phyloP scores from a whole-genome alignment of 2,797 vertebrate genomes.

The Tympanoctomys barrerae region DNA sequence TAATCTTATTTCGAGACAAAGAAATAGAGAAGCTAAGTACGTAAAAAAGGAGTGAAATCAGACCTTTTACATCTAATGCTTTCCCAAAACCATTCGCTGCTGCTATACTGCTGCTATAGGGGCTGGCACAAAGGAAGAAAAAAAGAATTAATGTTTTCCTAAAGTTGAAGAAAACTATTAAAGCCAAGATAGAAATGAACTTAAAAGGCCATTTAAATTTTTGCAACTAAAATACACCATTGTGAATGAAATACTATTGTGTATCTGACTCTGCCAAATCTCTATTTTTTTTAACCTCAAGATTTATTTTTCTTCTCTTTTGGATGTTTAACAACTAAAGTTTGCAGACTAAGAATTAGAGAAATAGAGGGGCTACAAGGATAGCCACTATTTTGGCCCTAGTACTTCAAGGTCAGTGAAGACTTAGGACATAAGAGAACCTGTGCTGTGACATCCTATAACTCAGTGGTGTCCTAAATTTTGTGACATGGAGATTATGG shows the following conservation, averaged over 20 bases:
- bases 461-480: too few relatives aligned
- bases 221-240: not conserved
- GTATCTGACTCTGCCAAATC: not conserved
- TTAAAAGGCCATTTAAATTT: constrained; percentile 2
- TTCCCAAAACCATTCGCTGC: too few relatives aligned
- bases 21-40: not conserved
- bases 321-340: too few relatives aligned
- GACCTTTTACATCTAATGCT: not conserved
- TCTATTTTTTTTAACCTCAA: not conserved
- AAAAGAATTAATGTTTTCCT: not conserved
- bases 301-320: not conserved
- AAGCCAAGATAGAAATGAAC: not conserved
- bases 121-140: too few relatives aligned
- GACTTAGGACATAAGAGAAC: too few relatives aligned
- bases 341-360: too few relatives aligned
- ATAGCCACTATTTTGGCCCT: too few relatives aligned
- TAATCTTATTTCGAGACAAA: constrained; percentile 19
- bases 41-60: not conserved
- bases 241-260: not conserved
- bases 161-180: not conserved
- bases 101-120: too few relatives aligned
- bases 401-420: too few relatives aligned
- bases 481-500: too few relatives aligned
- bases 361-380: too few relatives aligned
- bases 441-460: too few relatives aligned